phyloP scores from a whole-genome alignment of 2,113 vertebrate genomes.

The Stegostoma tigrinum region DNA sequence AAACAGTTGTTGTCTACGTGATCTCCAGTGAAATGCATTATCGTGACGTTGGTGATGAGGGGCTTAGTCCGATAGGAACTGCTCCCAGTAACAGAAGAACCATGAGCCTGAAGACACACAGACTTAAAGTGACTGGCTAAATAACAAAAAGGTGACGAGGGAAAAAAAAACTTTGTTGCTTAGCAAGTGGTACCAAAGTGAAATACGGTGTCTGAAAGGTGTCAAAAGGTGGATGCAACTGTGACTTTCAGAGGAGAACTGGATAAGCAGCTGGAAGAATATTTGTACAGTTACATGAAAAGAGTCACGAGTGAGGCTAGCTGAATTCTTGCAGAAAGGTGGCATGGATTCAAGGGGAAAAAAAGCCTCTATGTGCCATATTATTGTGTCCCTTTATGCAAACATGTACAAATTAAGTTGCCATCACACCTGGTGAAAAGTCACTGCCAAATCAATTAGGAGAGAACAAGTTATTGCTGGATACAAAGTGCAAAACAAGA shows the following conservation, averaged over 20 bases:
- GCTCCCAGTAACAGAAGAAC: background rate
- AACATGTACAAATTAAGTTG: background rate
- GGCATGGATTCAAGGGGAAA: background rate
- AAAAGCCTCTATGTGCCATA: background rate
- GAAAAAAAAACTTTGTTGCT: background rate
- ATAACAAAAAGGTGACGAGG: background rate
- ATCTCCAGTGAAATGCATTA: background rate
- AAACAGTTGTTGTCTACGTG: background rate
- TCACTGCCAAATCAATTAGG: background rate
- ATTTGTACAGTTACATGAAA: background rate
- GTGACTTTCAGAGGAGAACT: background rate
- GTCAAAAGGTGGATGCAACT: background rate
- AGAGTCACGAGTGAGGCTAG: background rate
- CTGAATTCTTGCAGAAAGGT: background rate
- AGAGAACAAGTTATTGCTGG: background rate
- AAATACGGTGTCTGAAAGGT: background rate
- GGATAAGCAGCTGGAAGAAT: background rate
- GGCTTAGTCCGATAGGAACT: background rate
- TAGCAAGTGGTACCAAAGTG: background rate
- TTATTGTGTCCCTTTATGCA: background rate
- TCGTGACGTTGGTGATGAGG: background rate
- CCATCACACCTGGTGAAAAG: background rate
- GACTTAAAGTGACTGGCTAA: background rate
- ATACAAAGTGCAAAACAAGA: background rate
- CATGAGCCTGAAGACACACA: background rate